phyloP scores from a whole-genome alignment of 2,888 invertebrate genomes.

The Syrista parreyssii region DNA sequence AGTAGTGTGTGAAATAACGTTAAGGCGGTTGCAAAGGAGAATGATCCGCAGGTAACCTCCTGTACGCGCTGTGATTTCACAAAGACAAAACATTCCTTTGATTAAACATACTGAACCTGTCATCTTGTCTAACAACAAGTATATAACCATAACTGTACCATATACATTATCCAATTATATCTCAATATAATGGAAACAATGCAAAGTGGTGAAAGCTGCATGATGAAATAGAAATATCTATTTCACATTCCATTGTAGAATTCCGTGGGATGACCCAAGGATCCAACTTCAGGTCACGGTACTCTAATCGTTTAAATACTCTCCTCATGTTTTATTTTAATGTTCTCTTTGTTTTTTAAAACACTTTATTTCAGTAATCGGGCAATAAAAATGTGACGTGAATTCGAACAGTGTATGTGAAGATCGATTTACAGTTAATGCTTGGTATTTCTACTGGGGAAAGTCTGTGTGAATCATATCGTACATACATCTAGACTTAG shows the following conservation, averaged over 20 bases:
- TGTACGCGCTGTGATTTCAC: neutral
- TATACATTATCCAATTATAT: neutral
- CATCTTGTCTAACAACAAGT: neutral
- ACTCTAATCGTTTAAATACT: neutral
- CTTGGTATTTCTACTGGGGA: neutral
- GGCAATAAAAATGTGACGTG: neutral
- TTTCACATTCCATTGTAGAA: neutral
- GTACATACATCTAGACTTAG: neutral
- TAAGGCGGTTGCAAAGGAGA: neutral
- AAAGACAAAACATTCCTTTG: neutral
- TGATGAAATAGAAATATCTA: slow-evolving; percentile 4
- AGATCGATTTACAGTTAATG: neutral
- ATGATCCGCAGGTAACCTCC: neutral
- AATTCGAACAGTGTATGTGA: neutral
- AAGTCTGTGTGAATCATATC: neutral
- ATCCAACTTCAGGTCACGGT: neutral
- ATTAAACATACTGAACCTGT: neutral
- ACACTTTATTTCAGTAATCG: neutral
- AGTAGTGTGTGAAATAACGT: neutral
- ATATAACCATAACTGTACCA: neutral
- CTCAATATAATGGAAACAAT: slow-evolving; percentile 14
- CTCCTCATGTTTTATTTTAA: neutral
- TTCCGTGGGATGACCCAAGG: slow-evolving; percentile 1
- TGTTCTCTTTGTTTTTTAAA: neutral
- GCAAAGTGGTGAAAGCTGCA: slow-evolving; percentile 18